Evolutionary conservation across 2,113 vertebrate species (phyloP).

Genomic region (Rhombomys opimus): DNA sequence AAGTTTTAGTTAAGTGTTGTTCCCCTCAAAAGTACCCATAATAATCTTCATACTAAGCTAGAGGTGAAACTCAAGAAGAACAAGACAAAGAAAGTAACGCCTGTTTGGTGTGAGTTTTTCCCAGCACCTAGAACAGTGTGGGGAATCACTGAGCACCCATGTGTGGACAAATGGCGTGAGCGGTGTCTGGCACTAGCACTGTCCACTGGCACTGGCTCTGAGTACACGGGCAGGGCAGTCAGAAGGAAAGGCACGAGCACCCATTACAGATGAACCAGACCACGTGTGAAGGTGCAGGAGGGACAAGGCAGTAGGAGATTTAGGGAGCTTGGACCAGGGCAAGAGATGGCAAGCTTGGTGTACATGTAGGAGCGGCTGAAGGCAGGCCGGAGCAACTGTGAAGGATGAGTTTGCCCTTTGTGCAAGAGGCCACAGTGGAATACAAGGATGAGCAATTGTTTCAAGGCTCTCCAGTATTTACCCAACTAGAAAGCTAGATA

Average conservation of each 20-base stretch:
- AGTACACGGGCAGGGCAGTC: neutral
- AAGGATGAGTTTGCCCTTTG: neutral
- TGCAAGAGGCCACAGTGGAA: rapidly evolving
- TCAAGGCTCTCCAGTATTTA: neutral
- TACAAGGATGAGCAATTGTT: neutral
- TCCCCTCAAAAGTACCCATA: neutral
- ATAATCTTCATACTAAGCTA: neutral
- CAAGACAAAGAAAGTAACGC: neutral
- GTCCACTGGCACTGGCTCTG: neutral
- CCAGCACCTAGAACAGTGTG: neutral
- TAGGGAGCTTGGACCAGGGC: neutral
- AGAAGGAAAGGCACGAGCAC: neutral
- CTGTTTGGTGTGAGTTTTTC: neutral
- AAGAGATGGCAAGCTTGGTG: neutral
- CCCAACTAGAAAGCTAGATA: neutral
- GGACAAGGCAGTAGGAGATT: neutral
- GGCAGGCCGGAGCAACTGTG: rapidly evolving
- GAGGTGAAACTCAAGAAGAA: neutral
- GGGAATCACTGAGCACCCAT: neutral
- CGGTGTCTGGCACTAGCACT: neutral
- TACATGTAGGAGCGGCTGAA: neutral
- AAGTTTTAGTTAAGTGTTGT: neutral
- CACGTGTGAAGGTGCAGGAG: neutral
- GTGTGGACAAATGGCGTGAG: neutral
- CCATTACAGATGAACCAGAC: too few species aligned